Evolutionary conservation across 2,888 invertebrate species (phyloP), one percentile per base, ranked within the genome.

Genomic region (Ophion ventricosus): DNA sequence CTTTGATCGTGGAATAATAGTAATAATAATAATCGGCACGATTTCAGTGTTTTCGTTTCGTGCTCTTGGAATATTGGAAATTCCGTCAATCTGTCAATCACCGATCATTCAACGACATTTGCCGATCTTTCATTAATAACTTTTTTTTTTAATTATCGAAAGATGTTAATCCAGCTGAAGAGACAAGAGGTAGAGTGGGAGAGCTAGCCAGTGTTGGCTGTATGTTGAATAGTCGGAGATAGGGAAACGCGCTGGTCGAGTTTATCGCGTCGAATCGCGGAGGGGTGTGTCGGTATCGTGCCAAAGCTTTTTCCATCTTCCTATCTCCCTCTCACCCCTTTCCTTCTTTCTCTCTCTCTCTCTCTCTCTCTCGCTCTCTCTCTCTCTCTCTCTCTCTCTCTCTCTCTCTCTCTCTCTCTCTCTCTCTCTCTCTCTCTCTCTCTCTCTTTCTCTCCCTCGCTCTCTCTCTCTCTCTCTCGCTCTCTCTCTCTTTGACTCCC

Each of bases 211-310:
- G 23, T 66, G 72, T 73, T 23, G 63, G 35, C 23, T 63, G 72
- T 26, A n/a, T n/a, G 64, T 57, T 67, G 59, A 67, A 74, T 74
- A 26, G 67, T 69, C 69, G 63, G 57, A 85, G 73, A 80, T 77
- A 76, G 61, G 75, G 79, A 76, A 81, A 76, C 83, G 70, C 72
- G 83, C 77, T 79, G 83, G 86, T 85, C 84, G 84, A 85, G 83
- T 82, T 85, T 85, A 85, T 85, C 84, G 82, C 84, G 82, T 79
- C 73, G 73, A 75, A 84, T 79, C 80, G 84, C 83, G 80, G 82
- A 84, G 82, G 85, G 82, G 85, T 82, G 83, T 80, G 85, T 83
- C 82, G 82, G 75, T 78, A 78, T 85, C 85, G 85, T 83, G 82
- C 56, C 73, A 70, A 74, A 77, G 77, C 77, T 64, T 77, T 74